phyloP scores from a whole-genome alignment of 2,113 vertebrate genomes.

The Lepidothrix coronata region DNA sequence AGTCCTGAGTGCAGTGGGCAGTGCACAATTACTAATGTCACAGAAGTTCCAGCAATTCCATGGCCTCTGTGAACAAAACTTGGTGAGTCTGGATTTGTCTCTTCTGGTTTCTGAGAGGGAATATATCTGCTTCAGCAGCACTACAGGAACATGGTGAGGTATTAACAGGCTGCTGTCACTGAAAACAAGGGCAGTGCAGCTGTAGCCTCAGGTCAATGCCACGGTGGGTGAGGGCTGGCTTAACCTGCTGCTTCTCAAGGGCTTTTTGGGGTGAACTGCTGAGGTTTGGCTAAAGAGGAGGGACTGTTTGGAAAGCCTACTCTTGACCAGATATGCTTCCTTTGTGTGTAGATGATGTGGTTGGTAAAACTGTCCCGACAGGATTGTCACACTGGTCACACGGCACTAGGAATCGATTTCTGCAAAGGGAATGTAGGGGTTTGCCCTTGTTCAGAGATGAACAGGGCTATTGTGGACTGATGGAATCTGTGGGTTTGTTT shows the following conservation, averaged over 20 bases:
- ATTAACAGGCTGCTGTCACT: neutral
- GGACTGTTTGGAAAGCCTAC: neutral
- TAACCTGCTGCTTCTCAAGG: neutral
- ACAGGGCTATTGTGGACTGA: neutral
- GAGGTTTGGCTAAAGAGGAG: neutral
- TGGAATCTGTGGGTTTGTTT: neutral
- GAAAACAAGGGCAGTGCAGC: neutral
- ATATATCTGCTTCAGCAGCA: neutral
- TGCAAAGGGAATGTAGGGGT: neutral
- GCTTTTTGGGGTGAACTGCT: neutral
- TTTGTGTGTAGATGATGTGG: neutral
- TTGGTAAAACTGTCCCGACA: neutral
- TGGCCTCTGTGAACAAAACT: slow-evolving; percentile 96
- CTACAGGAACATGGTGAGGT: neutral
- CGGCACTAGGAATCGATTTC: neutral
- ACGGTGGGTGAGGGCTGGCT: fast-evolving
- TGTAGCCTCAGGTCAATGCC: neutral
- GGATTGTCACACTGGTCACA: neutral
- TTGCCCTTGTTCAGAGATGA: neutral
- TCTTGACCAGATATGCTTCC: neutral
- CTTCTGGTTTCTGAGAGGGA: neutral
- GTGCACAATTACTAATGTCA: slow-evolving; percentile 84
- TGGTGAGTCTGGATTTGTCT: slow-evolving; percentile 80
- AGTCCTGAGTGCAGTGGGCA: slow-evolving; percentile 91
- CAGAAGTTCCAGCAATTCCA: slow-evolving; percentile 98